Evolutionary conservation across 2,888 invertebrate species (phyloP), one percentile per base, ranked within the genome.

Genomic region (Hydroisotoma schaefferi): DNA sequence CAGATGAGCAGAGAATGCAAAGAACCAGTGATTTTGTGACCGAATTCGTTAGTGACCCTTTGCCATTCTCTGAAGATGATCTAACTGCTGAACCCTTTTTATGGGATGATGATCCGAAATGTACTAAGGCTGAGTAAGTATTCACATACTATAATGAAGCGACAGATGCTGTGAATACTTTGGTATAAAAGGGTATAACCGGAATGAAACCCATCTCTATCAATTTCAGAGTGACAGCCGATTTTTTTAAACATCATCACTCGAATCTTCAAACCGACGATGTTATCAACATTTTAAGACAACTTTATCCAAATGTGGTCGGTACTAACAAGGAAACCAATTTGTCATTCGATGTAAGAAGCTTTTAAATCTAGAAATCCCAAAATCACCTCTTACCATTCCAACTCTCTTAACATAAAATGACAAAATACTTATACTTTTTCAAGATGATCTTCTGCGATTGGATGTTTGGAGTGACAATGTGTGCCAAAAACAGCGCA

Each of bases 391-490:
- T 49, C 51, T 5, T 27, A 18, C 18, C 37, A 25, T 56, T 38
- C 8, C 25, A 26, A 2, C 23, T 22, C 40, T n/a, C 27, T 40
- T 55, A 23, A 47, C 40, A 27, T 43, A 8, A 6, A 43, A 29
- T 8, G n/a, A 51, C 22, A 15, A 5, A 18, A 29, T 33, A 18
- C 18, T 28, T 22, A 6, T 28, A 29, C 38, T 55, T 18, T 49
- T 44, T 59, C 1, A 27, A 70, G 68, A 46, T 70, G 37, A 55
- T 65, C 2, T 70, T 70, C 40, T 68, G 68, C 33, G 70, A 70
- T 44, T 70, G 70, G 70, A 44, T 70, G 0, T 70, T 67, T 67
- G 61, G 58, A 25, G 40, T 57, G 2, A 56, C 60, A 5, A 25
- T 63, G 1, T 55, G 63, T 37, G 63, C 66, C 2, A 59, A 65